A percentile compares a stretch with the other conserved stretches of the same genome.
Conservation (phyloP, 2,113 vertebrate species). For the Malurus melanocephalus region DNA sequence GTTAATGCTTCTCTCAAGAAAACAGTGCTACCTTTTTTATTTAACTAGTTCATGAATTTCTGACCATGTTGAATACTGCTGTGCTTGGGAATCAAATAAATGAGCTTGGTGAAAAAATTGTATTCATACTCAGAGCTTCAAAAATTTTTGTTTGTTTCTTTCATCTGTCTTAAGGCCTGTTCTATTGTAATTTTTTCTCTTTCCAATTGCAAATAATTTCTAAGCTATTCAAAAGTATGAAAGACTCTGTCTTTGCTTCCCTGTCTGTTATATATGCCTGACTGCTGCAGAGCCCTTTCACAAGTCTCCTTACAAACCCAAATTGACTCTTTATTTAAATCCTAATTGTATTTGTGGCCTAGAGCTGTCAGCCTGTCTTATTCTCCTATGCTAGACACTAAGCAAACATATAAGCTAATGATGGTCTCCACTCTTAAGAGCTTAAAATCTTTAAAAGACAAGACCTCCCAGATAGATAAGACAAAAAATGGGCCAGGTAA, state of each 20-base stretch:
- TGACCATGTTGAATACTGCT: neutral
- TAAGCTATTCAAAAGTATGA: neutral
- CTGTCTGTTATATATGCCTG: neutral
- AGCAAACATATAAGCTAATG: conserved; percentile 55
- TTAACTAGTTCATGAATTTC: neutral
- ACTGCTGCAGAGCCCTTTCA: neutral
- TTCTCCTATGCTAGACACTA: conserved; percentile 10
- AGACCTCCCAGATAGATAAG: conserved; percentile 57
- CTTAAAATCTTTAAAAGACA: conserved; percentile 58
- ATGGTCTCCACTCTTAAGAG: conserved; percentile 36
- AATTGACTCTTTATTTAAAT: conserved; percentile 34
- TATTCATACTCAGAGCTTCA: neutral
- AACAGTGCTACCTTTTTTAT: neutral
- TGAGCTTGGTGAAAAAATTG: neutral
- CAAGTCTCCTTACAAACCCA: neutral
- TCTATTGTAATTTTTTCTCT: neutral
- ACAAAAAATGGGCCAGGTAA: conserved; percentile 48
- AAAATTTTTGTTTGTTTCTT: neutral
- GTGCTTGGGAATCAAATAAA: neutral
- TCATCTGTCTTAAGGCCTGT: neutral
- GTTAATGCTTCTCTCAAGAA: neutral
- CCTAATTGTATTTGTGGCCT: conserved; percentile 60
- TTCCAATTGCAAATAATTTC: neutral
- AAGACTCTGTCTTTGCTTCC: neutral
- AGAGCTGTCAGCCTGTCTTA: conserved; percentile 48